These are phyloP conservation scores for Meloidogyne exigua DNA, from an alignment of 1,140 invertebrate genomes.

Conservation along the genomic window DNA sequence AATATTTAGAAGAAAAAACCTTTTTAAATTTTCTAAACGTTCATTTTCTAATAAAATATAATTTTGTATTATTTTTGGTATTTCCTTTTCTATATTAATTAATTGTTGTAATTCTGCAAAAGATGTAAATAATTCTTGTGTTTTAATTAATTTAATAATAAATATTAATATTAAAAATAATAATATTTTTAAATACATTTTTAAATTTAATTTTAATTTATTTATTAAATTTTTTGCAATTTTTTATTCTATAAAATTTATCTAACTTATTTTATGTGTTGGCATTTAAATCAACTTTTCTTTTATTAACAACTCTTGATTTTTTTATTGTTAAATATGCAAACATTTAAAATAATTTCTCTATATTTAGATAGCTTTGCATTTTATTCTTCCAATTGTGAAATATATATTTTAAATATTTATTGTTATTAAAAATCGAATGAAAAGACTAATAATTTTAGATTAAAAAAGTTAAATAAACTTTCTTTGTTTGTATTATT, in stretches of 20 bases:
- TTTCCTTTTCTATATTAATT: conserved; percentile 46
- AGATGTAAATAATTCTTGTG: conserved; percentile 45
- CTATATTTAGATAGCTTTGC: neutral
- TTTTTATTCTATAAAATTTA: neutral
- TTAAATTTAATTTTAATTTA: neutral
- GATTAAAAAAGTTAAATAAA: too few relatives aligned
- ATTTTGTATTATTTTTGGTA: conserved; percentile 42
- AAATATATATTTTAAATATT: too few relatives aligned
- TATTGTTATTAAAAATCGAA: too few relatives aligned
- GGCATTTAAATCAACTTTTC: neutral
- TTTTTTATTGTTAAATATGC: neutral
- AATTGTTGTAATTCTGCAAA: conserved; percentile 45
- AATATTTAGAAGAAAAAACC: conserved; percentile 12
- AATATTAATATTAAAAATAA: neutral
- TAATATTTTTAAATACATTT: neutral
- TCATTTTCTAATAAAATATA: conserved; percentile 42
- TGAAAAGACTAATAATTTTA: too few relatives aligned
- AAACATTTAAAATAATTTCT: neutral
- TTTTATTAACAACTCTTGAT: neutral
- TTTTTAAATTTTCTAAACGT: conserved; percentile 42
- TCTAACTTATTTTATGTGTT: neutral
- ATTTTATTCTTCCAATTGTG: too few relatives aligned
- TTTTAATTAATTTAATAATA: neutral
- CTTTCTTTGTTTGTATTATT: too few relatives aligned
- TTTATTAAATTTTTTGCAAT: neutral